These are phyloP conservation scores for Tragelaphus buxtoni DNA, from an alignment of 2,113 vertebrate species.

Conservation along the genomic window DNA sequence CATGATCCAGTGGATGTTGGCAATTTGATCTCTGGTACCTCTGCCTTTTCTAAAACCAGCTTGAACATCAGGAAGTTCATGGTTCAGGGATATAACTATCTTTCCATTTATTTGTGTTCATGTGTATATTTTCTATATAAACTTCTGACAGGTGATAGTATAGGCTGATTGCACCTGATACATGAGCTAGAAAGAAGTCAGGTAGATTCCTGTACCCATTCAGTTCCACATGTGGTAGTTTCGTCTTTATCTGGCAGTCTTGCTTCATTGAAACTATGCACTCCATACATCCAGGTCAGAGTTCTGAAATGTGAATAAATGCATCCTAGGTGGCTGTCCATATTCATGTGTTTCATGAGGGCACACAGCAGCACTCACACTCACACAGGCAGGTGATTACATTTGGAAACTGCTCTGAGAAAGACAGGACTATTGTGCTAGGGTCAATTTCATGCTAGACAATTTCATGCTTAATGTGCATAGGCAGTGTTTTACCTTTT, in stretches of 20 bases:
- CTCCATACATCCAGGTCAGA: neutral
- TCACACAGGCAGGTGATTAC: neutral
- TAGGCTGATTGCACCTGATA: too few species aligned
- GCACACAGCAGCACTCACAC: neutral
- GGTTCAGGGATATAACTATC: neutral
- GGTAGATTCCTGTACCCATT: neutral
- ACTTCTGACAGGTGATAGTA: neutral
- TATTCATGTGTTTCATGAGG: neutral
- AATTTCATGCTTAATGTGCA: neutral
- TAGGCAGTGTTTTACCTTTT: neutral
- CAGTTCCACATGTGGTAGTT: neutral
- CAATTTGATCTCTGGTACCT: too few species aligned
- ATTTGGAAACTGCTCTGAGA: neutral
- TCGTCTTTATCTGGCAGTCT: fast-evolving
- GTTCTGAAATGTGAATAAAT: neutral
- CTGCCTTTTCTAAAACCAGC: too few species aligned
- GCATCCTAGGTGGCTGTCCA: too few species aligned
- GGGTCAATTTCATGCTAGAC: neutral
- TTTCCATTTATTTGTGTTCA: neutral
- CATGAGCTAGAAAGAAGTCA: neutral
- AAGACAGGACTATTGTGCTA: neutral
- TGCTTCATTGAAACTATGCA: neutral
- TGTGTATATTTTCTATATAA: neutral
- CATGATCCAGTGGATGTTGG: too few species aligned
- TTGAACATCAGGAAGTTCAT: too few species aligned